These are phyloP conservation scores for Drosophila rufa DNA, from an alignment of 1,140 invertebrate genomes.

Conservation along the genomic window DNA sequence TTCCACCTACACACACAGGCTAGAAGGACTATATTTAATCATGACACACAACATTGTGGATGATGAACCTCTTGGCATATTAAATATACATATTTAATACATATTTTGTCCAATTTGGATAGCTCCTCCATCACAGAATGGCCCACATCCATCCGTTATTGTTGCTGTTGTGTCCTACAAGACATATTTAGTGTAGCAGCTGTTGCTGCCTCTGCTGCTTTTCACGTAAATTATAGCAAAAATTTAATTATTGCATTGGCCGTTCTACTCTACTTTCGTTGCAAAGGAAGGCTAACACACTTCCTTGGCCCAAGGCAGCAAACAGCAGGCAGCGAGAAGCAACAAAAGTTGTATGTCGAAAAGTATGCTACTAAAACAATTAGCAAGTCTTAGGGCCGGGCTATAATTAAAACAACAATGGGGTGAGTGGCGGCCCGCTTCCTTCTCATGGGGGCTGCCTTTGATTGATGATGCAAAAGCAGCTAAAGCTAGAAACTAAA, in stretches of 20 bases:
- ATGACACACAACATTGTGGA: slow-evolving; percentile 12
- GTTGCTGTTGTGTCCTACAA: slow-evolving; percentile 7
- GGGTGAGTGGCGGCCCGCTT: slow-evolving; percentile 11
- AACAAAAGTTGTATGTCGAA: slow-evolving; percentile 46
- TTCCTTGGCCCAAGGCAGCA: slow-evolving; percentile 36
- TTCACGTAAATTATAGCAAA: slow-evolving; percentile 71
- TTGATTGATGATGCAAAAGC: slow-evolving; percentile 77
- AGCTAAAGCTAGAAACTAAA: slow-evolving; percentile 41
- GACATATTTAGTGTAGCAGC: slow-evolving; percentile 43
- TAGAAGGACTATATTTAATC: neutral
- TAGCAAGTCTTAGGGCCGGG: slow-evolving; percentile 62
- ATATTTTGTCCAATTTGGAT: slow-evolving; percentile 16
- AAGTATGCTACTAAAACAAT: slow-evolving; percentile 82
- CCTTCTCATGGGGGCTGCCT: slow-evolving; percentile 40
- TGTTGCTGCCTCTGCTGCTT: slow-evolving; percentile 53
- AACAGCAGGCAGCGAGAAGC: slow-evolving; percentile 1
- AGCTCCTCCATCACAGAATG: slow-evolving; percentile 30
- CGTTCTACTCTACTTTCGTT: slow-evolving; percentile 39
- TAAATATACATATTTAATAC: slow-evolving; percentile 15
- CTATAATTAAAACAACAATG: slow-evolving; percentile 79
- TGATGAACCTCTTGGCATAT: slow-evolving; percentile 20
- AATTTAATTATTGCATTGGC: slow-evolving; percentile 76
- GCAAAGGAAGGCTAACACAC: slow-evolving; percentile 55
- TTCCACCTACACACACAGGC: neutral
- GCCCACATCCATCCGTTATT: slow-evolving; percentile 40